Conservation (phyloP, 2,113 vertebrate genomes). For the Lepus americanus region DNA sequence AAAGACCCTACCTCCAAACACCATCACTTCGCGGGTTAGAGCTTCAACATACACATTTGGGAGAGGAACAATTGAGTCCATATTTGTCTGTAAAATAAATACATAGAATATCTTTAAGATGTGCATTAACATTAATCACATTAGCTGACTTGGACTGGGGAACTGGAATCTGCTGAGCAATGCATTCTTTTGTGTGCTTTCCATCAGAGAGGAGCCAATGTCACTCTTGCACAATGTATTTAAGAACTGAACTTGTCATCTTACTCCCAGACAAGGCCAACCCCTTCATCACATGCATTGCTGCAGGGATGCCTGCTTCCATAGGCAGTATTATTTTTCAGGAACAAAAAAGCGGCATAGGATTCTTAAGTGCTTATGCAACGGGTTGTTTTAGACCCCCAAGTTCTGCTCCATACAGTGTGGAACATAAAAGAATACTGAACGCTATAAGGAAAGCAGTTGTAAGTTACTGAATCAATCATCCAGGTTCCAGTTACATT, state of each 20-base stretch:
- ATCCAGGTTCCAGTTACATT: slow-evolving; percentile 74
- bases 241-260: neutral
- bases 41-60: neutral
- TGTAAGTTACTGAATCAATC: slow-evolving; percentile 83
- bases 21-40: neutral
- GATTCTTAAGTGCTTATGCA: slow-evolving; percentile 44
- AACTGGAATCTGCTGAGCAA: neutral
- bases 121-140: neutral
- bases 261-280: neutral
- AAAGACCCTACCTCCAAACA: neutral
- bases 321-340: slow-evolving; percentile 29
- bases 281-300: neutral
- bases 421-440: slow-evolving; percentile 76
- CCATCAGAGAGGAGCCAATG: neutral
- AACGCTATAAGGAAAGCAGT: slow-evolving; percentile 81
- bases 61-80: neutral
- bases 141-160: neutral
- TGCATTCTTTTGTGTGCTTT: neutral
- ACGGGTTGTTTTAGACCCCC: slow-evolving; percentile 39
- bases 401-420: slow-evolving; percentile 50
- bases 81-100: neutral
- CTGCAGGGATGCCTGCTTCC: neutral
- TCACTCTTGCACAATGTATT: neutral
- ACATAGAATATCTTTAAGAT: neutral
- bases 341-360: slow-evolving; percentile 33